These are phyloP conservation scores for Leptopilina boulardi DNA, from an alignment of 1,140 invertebrate species.

Conservation along the genomic window DNA sequence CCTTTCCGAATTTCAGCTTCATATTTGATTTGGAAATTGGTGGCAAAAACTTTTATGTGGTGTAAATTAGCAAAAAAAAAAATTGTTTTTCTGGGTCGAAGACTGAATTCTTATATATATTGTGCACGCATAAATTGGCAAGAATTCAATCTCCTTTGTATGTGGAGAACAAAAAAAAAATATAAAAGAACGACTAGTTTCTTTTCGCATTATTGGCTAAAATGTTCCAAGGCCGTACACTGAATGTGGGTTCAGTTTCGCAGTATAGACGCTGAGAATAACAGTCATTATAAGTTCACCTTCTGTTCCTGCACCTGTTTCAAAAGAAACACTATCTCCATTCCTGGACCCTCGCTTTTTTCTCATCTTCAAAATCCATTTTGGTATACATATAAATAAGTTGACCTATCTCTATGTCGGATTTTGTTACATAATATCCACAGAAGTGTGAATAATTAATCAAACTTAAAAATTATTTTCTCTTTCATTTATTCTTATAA, in stretches of 20 bases:
- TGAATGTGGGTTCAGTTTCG: constrained; percentile 5
- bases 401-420: neutral
- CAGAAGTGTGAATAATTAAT: neutral
- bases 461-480: neutral
- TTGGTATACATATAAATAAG: neutral
- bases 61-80: neutral
- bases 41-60: neutral
- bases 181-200: constrained; percentile 22
- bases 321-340: constrained; percentile 1
- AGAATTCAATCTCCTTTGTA: neutral
- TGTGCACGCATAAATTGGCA: constrained; percentile 13
- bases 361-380: neutral
- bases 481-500: neutral
- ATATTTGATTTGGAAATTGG: neutral
- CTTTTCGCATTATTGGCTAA: constrained; percentile 10
- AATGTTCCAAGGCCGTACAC: constrained; percentile 2
- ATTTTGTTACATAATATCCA: neutral
- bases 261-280: neutral
- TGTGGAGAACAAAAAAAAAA: neutral
- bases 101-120: neutral
- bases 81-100: neutral
- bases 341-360: neutral
- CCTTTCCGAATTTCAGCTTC: neutral
- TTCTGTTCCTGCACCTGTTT: constrained; percentile 30
- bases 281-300: constrained; percentile 12